A percentile compares a stretch with the other conserved stretches of the same genome.
Evolutionary conservation across 2,888 invertebrate species (phyloP).

Genomic region (Cyclophora albipunctata): DNA sequence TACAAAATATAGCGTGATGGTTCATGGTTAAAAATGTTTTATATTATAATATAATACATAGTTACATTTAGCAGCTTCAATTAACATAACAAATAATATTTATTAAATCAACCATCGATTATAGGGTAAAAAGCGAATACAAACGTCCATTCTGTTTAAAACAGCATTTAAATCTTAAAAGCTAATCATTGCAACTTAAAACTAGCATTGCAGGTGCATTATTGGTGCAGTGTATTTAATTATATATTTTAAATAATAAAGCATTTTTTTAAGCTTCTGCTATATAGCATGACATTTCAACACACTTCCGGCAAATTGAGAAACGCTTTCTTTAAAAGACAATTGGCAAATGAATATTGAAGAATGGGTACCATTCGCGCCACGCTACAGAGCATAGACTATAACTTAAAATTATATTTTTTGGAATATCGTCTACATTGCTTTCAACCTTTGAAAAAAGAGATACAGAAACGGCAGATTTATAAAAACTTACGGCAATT

Average conservation of each 20-base stretch:
- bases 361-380: too few relatives aligned
- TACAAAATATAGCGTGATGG: too few relatives aligned
- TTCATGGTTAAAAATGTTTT: too few relatives aligned
- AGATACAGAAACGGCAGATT: too few relatives aligned
- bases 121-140: background rate
- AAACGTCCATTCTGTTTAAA: constrained; percentile 5
- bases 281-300: background rate
- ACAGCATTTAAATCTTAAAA: constrained; percentile 14
- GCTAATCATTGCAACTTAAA: constrained; percentile 21
- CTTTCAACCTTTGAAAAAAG: too few relatives aligned
- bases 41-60: too few relatives aligned
- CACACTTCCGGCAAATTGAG: background rate
- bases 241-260: constrained; percentile 5
- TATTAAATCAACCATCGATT: background rate
- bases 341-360: background rate
- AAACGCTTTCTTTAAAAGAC: background rate
- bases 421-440: background rate
- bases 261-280: constrained; percentile 12
- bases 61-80: too few relatives aligned
- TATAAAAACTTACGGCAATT: too few relatives aligned
- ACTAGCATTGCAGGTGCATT: constrained; percentile 8
- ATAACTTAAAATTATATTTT: background rate
- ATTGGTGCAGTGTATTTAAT: constrained; percentile 1
- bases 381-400: background rate
- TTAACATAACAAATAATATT: too few relatives aligned